Conservation (phyloP, 30 jellyfish, hydroid and myxozoan genomes). For the Aurelia aurita region DNA sequence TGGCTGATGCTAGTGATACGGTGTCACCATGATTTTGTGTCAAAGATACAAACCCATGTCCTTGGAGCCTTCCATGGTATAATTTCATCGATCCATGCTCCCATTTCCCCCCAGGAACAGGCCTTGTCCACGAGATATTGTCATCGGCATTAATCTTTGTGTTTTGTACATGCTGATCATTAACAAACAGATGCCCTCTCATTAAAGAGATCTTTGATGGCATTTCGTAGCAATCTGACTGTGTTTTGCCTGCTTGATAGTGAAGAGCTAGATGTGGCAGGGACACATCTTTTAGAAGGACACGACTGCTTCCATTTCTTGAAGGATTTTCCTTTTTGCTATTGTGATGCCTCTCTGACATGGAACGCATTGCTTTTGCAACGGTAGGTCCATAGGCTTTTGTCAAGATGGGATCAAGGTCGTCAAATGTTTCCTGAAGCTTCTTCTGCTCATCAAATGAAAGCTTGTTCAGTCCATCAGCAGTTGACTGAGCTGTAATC, state of each 20-base stretch:
- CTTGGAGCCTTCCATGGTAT: conserved; percentile 16
- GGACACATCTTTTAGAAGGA: conserved; percentile 24
- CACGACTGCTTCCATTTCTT: neutral
- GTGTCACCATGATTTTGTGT: conserved; percentile 44
- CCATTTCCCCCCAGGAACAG: conserved; percentile 55
- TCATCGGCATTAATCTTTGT: conserved; percentile 10
- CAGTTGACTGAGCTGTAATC: conserved; percentile 37
- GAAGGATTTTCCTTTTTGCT: neutral
- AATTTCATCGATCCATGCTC: conserved; percentile 57
- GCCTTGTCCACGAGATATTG: conserved; percentile 58
- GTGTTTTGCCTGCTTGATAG: conserved; percentile 32
- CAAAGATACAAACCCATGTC: conserved; percentile 54
- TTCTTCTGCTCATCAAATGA: conserved; percentile 30
- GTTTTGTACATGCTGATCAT: conserved; percentile 33
- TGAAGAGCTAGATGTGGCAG: conserved; percentile 31
- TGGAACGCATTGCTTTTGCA: conserved; percentile 56
- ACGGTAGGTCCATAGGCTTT: conserved; percentile 55
- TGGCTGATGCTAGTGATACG: conserved; percentile 46
- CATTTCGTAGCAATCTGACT: conserved; percentile 44
- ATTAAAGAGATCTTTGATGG: conserved; percentile 40
- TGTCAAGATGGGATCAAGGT: conserved; percentile 33
- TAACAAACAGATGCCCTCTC: conserved; percentile 53
- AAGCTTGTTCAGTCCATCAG: conserved; percentile 43
- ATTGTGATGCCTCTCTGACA: conserved; percentile 21
- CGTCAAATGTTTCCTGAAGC: conserved; percentile 29